A percentile compares a stretch with the other conserved stretches of the same genome.
phyloP scores from a whole-genome alignment of 2,888 invertebrate genomes.

The Sesia apiformis region DNA sequence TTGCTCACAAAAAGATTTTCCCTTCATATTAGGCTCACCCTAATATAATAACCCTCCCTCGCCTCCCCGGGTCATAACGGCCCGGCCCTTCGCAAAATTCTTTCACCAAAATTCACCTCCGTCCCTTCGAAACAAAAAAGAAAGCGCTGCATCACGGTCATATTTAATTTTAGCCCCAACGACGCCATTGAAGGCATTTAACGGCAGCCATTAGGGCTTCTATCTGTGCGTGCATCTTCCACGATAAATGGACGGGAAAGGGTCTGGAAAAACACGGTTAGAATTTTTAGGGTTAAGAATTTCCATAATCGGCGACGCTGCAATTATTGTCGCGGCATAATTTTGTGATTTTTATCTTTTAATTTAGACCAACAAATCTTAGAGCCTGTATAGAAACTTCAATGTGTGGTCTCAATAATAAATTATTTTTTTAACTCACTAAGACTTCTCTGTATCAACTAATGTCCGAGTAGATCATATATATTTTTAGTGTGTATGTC shows the following conservation, averaged over 20 bases:
- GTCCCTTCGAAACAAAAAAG: conserved; percentile 62
- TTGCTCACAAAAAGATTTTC: conserved; percentile 21
- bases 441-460: too few relatives aligned
- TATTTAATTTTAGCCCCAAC: conserved; percentile 70
- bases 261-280: background rate
- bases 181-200: conserved; percentile 65
- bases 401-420: too few relatives aligned
- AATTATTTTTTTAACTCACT: too few relatives aligned
- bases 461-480: too few relatives aligned
- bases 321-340: background rate
- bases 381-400: too few relatives aligned
- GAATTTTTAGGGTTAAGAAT: background rate
- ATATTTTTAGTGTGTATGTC: too few relatives aligned
- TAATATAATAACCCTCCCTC: conserved; percentile 62
- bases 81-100: conserved; percentile 63
- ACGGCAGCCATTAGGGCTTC: conserved; percentile 49
- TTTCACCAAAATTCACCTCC: conserved; percentile 50
- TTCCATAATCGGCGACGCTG: background rate
- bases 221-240: conserved; percentile 58
- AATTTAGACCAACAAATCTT: too few relatives aligned
- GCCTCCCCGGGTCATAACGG: conserved; percentile 45
- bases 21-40: conserved; percentile 36
- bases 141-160: conserved; percentile 67
- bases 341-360: background rate
- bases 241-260: conserved; percentile 42